Evolutionary conservation across 2,888 invertebrate species (phyloP).

Genomic region (Volucella inflata): DNA sequence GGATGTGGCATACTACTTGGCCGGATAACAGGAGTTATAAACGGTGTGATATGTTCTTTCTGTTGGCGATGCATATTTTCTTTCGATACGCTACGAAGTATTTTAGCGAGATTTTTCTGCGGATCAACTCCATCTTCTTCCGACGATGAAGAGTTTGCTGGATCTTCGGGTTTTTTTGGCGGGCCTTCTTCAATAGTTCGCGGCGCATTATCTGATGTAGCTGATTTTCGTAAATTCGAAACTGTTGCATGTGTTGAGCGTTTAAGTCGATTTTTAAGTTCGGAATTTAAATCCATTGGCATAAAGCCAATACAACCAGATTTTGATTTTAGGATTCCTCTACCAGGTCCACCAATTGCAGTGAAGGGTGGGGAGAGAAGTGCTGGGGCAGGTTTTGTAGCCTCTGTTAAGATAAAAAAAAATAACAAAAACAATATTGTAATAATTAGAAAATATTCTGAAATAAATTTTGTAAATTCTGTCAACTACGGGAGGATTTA

Average conservation of each 20-base stretch:
- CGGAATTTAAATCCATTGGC: conserved; percentile 82
- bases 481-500: conserved; percentile 3
- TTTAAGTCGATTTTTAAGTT: conserved; percentile 82
- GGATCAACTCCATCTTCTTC: conserved; percentile 77
- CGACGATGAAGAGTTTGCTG: conserved; percentile 70
- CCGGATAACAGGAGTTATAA: conserved; percentile 35
- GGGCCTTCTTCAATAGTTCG: conserved; percentile 35
- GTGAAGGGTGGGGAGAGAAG: conserved; percentile 69
- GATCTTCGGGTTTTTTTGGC: conserved; percentile 46
- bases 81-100: conserved; percentile 80
- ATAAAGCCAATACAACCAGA: conserved; percentile 81
- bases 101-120: conserved; percentile 81
- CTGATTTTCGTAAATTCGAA: conserved; percentile 82
- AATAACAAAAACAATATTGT: background rate
- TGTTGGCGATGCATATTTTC: conserved; percentile 78
- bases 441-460: background rate
- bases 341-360: conserved; percentile 76
- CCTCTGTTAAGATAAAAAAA: conserved; percentile 39
- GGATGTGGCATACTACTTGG: conserved; percentile 75
- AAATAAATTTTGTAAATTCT: background rate
- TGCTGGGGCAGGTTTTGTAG: conserved; percentile 63
- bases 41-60: conserved; percentile 61
- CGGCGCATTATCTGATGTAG: conserved; percentile 79
- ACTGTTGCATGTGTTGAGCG: conserved; percentile 83
- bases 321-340: conserved; percentile 81